A percentile compares a stretch with the other conserved stretches of the same genome.
Evolutionary conservation across 1,140 invertebrate genomes (phyloP).

Genomic region (Portunus trituberculatus): DNA sequence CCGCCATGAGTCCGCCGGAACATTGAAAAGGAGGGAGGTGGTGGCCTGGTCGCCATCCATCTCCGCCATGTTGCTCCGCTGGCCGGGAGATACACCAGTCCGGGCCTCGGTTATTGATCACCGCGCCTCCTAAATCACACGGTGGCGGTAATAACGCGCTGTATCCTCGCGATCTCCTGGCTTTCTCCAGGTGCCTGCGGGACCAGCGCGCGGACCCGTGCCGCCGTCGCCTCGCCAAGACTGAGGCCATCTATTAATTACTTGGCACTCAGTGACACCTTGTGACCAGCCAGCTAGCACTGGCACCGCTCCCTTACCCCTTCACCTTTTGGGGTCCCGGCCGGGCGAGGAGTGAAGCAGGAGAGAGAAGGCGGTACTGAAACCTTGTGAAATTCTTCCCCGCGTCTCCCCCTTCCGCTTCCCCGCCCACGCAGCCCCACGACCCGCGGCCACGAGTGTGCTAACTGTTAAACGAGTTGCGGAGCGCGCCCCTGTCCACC

Average conservation of each 20-base stretch:
- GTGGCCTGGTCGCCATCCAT: neutral
- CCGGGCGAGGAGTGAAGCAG: neutral
- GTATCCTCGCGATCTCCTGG: neutral
- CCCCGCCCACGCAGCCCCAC: neutral
- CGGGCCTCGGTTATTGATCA: neutral
- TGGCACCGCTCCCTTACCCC: slow-evolving; percentile 38
- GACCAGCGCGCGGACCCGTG: neutral
- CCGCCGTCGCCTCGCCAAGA: neutral
- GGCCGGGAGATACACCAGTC: neutral
- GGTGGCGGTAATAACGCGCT: neutral
- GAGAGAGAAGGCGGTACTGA: neutral
- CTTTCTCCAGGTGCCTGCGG: neutral
- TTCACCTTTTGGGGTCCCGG: no score
- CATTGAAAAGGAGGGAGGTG: slow-evolving; percentile 25
- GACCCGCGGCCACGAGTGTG: neutral
- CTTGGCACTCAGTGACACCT: slow-evolving; percentile 69
- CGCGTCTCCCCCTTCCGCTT: neutral
- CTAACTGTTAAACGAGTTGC: slow-evolving; percentile 63
- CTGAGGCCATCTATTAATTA: slow-evolving; percentile 56
- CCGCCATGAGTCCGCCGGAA: neutral
- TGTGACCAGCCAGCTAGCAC: slow-evolving; percentile 56
- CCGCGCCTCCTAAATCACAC: neutral
- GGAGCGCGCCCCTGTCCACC: slow-evolving; percentile 44
- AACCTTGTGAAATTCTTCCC: neutral
- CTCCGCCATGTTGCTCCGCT: neutral